Conservation (phyloP, 2,888 invertebrate genomes). For the Heliconius cydno region DNA sequence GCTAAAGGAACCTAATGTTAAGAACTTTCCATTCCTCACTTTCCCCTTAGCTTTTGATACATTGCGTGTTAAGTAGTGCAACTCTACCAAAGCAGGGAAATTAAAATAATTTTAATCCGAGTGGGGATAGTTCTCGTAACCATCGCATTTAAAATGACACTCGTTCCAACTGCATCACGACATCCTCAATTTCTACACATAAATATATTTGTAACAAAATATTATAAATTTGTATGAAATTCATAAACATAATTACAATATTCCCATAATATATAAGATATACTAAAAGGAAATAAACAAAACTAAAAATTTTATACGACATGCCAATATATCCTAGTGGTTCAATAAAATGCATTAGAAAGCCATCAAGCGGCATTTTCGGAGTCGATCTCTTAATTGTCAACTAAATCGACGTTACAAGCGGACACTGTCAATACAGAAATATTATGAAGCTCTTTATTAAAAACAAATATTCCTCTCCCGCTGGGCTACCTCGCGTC, state of each 20-base stretch:
- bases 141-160: no score
- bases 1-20: no score
- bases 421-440: constrained; percentile 49
- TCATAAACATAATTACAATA: background rate
- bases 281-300: background rate
- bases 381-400: constrained; percentile 40
- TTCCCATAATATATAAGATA: background rate
- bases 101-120: no score
- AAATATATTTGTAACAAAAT: no score
- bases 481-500: constrained; percentile 59
- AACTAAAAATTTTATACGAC: background rate
- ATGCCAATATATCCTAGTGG: constrained; percentile 7
- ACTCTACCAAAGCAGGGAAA: no score
- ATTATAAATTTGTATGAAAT: background rate
- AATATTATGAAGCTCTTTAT: constrained; percentile 65
- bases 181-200: no score
- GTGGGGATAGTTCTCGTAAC: no score
- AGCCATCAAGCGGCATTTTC: constrained; percentile 22
- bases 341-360: constrained; percentile 19
- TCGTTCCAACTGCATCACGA: no score
- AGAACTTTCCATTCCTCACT: no score
- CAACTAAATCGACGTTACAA: constrained; percentile 36
- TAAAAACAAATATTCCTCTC: constrained; percentile 75
- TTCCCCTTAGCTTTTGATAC: no score
- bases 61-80: no score